A percentile compares a stretch with the other conserved stretches of the same genome.
phyloP scores from a whole-genome alignment of 2,888 invertebrate species.

The Lepidocyrtoides sp. region DNA sequence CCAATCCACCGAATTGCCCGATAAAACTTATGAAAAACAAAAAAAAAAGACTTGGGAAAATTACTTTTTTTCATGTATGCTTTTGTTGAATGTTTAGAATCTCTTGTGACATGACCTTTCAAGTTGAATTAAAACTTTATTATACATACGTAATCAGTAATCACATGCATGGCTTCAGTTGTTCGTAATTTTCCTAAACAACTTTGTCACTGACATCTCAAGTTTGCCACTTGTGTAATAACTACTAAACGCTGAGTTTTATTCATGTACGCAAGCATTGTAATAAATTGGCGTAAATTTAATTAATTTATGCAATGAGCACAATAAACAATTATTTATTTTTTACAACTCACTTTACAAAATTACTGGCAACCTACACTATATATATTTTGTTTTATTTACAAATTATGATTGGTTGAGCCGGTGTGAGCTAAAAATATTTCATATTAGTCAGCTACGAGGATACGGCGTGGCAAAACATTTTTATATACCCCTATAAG shows the following conservation, averaged over 20 bases:
- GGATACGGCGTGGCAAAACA: no score
- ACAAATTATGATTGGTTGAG: no score
- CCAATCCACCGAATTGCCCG: background rate
- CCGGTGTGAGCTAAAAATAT: no score
- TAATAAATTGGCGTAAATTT: background rate
- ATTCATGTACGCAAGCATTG: background rate
- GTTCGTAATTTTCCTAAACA: background rate
- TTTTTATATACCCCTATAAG: no score
- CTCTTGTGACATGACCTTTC: background rate
- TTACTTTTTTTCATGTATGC: background rate
- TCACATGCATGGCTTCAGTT: background rate
- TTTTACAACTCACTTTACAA: no score
- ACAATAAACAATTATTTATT: no score
- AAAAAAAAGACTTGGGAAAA: slow-evolving; percentile 5
- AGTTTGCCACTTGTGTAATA: background rate
- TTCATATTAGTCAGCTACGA: no score
- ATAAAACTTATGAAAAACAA: background rate
- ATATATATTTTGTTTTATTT: no score
- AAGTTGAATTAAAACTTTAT: background rate
- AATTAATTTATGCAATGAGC: no score
- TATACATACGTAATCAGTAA: background rate
- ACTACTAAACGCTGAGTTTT: background rate
- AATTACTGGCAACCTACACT: no score
- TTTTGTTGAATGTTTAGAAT: background rate
- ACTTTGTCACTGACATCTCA: background rate